phyloP scores from a whole-genome alignment of 2,113 vertebrate species.

The Phoxinus phoxinus region DNA sequence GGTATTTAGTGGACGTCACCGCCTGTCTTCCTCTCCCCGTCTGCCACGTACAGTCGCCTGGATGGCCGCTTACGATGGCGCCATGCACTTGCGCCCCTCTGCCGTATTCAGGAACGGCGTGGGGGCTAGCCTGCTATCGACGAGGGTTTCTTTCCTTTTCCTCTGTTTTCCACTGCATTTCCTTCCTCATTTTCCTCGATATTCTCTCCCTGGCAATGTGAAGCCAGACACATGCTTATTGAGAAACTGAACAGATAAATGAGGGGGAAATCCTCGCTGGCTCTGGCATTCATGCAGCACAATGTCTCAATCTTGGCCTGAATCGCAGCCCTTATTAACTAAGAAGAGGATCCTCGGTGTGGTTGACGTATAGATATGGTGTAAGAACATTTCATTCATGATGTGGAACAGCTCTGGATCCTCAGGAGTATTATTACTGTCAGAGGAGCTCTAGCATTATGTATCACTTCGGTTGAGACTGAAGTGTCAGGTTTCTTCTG shows the following conservation, averaged over 20 bases:
- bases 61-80: conserved; percentile 77
- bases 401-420: neutral
- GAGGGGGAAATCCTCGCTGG: conserved; percentile 71
- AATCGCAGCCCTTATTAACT: conserved; percentile 61
- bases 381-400: neutral
- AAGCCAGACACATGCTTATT: conserved; percentile 82
- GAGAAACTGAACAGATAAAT: conserved; percentile 83
- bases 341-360: neutral
- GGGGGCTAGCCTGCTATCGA: conserved; percentile 77
- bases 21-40: conserved; percentile 73
- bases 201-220: conserved; percentile 82
- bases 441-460: conserved; percentile 31
- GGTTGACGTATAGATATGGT: neutral
- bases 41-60: conserved; percentile 73
- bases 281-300: conserved; percentile 72
- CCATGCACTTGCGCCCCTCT: conserved; percentile 72
- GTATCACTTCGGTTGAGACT: neutral
- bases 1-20: conserved; percentile 72
- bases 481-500: conserved; percentile 8
- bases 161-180: conserved; percentile 83
- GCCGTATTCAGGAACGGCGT: conserved; percentile 78
- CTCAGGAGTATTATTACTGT: conserved; percentile 21
- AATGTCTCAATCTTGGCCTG: conserved; percentile 69
- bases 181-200: conserved; percentile 86
- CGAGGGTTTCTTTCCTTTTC: conserved; percentile 82